phyloP scores from a whole-genome alignment of 1,140 invertebrate species.

The Ceratosolen solmsi region DNA sequence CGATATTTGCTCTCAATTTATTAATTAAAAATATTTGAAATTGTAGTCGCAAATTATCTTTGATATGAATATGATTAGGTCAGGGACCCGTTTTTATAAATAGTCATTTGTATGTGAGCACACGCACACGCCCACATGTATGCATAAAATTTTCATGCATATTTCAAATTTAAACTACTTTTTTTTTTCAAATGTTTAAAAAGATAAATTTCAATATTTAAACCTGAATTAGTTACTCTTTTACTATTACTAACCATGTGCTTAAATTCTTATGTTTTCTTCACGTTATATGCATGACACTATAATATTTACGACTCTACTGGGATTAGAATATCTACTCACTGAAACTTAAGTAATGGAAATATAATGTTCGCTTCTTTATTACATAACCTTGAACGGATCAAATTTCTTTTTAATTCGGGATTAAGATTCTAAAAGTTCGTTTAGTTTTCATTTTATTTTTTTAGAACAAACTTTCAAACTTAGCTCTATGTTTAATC shows the following conservation, averaged over 20 bases:
- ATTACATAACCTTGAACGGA: background rate
- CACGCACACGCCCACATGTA: no score
- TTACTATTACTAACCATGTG: background rate
- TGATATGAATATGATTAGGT: no score
- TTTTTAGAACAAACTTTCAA: background rate
- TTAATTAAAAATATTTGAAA: no score
- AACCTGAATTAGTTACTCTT: background rate
- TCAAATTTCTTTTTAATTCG: background rate
- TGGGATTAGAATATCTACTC: background rate
- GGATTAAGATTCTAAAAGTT: constrained; percentile 5
- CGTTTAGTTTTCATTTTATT: background rate
- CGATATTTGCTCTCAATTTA: no score
- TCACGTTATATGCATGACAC: background rate
- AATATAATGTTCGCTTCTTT: constrained; percentile 3
- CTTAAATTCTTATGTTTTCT: background rate
- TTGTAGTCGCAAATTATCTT: no score
- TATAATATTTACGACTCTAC: background rate
- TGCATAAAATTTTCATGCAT: no score
- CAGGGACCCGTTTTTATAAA: no score
- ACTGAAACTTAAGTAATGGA: background rate
- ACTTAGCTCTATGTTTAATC: background rate
- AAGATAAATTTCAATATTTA: background rate
- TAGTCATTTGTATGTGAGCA: no score
- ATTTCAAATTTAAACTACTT: no score
- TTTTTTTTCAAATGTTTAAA: no score